phyloP scores from a whole-genome alignment of 2,113 vertebrate species.

The Nanorana parkeri region DNA sequence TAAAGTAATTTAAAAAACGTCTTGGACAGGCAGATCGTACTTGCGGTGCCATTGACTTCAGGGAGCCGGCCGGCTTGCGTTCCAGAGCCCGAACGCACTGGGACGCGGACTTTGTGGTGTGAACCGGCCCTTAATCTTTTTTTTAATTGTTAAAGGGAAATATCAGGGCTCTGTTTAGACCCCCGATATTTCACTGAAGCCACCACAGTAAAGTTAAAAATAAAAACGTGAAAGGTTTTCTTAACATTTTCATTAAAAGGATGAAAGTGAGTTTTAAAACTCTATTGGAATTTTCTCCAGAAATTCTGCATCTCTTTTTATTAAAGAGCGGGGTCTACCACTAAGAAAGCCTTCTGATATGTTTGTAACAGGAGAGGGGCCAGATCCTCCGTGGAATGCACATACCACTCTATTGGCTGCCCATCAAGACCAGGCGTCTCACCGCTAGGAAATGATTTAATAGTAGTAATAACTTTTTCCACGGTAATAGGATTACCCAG shows the following conservation, averaged over 20 bases:
- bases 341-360: not conserved
- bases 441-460: slow-evolving; percentile 35
- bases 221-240: too few relatives aligned
- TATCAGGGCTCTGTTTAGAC: too few relatives aligned
- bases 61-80: too few relatives aligned
- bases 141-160: too few relatives aligned
- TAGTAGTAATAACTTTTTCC: slow-evolving; percentile 32
- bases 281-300: not conserved
- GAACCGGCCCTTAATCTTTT: too few relatives aligned
- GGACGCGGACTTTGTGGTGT: too few relatives aligned
- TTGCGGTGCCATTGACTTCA: too few relatives aligned
- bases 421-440: slow-evolving; percentile 33
- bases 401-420: slow-evolving; percentile 37
- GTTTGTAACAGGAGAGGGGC: slow-evolving; percentile 27
- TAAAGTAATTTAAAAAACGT: too few relatives aligned
- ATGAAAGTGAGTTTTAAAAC: not conserved
- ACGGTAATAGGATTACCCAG: slow-evolving; percentile 34
- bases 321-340: not conserved
- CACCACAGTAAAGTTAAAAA: too few relatives aligned
- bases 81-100: too few relatives aligned
- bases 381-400: slow-evolving; percentile 38
- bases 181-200: too few relatives aligned
- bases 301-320: not conserved
- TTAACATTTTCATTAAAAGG: not conserved
- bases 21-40: too few relatives aligned